These are phyloP conservation scores for Eumeta japonica DNA, from an alignment of 1,140 invertebrate species.

Conservation along the genomic window DNA sequence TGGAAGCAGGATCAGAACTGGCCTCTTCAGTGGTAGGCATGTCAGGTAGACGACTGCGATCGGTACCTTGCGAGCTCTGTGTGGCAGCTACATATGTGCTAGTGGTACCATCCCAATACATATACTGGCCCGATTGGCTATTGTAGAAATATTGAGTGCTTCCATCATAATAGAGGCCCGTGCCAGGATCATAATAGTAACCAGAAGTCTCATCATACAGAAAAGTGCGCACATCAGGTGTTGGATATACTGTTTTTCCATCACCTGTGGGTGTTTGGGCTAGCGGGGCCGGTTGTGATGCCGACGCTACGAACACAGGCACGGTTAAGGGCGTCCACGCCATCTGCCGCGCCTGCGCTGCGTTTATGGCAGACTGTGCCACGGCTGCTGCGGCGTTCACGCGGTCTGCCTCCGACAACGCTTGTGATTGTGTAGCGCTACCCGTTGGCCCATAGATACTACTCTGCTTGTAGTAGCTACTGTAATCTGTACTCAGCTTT, in stretches of 20 bases:
- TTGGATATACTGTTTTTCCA: conserved; percentile 36
- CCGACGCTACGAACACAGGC: conserved; percentile 53
- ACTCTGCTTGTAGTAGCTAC: conserved; percentile 73
- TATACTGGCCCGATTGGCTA: conserved; percentile 82
- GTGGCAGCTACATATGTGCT: conserved; percentile 79
- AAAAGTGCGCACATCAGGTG: conserved; percentile 88
- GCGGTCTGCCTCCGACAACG: conserved; percentile 56
- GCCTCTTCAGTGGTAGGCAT: conserved; percentile 20
- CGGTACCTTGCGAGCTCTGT: conserved; percentile 50
- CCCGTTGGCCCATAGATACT: too few relatives aligned
- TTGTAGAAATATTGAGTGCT: conserved; percentile 94
- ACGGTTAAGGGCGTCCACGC: conserved; percentile 45
- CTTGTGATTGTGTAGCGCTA: conserved; percentile 18
- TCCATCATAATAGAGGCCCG: conserved; percentile 93
- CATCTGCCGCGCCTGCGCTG: conserved; percentile 64
- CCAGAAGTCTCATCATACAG: conserved; percentile 94
- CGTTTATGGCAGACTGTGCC: conserved; percentile 83
- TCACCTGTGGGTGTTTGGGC: conserved; percentile 53
- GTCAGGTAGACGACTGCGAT: conserved; percentile 30
- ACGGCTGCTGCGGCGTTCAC: conserved; percentile 85
- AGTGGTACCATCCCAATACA: conserved; percentile 90
- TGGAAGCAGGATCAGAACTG: conserved; percentile 26
- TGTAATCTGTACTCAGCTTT: conserved; percentile 62
- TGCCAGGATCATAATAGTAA: conserved; percentile 93
- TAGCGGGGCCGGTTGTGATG: conserved; percentile 45